Evolutionary conservation across 2,888 invertebrate genomes (phyloP).

Genomic region (Nomada flava): DNA sequence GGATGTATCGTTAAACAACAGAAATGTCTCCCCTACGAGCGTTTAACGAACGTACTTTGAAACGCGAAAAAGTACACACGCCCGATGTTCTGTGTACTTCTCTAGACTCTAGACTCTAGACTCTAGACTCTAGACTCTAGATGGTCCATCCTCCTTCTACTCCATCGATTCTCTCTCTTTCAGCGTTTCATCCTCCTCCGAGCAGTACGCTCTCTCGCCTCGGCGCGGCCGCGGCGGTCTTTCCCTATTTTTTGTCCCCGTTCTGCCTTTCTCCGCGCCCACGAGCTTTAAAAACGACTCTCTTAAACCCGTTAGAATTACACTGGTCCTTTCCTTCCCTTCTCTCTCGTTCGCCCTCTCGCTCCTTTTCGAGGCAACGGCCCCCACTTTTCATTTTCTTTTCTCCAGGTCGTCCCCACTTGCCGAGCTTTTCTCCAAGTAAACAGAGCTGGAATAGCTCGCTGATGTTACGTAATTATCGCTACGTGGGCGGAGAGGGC

Average conservation of each 20-base stretch:
- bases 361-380: background rate
- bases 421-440: conserved; percentile 38
- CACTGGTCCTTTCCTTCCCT: conserved; percentile 38
- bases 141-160: conserved; percentile 36
- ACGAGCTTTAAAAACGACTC: conserved; percentile 71
- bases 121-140: conserved; percentile 47
- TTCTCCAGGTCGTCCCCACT: conserved; percentile 9
- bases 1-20: conserved; percentile 64
- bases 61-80: conserved; percentile 71
- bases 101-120: conserved; percentile 48
- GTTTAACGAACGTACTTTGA: conserved; percentile 76
- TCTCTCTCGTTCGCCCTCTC: background rate
- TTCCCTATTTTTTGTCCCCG: conserved; percentile 7
- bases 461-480: conserved; percentile 65
- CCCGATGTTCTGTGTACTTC: conserved; percentile 55
- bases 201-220: background rate
- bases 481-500: conserved; percentile 35
- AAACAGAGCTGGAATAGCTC: conserved; percentile 55
- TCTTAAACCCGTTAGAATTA: conserved; percentile 73
- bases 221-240: background rate
- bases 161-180: conserved; percentile 8
- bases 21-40: conserved; percentile 58
- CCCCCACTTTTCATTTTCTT: background rate
- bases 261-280: conserved; percentile 35
- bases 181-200: conserved; percentile 22